phyloP scores from a whole-genome alignment of 2,888 invertebrate genomes.

The Teleiodes luculella region DNA sequence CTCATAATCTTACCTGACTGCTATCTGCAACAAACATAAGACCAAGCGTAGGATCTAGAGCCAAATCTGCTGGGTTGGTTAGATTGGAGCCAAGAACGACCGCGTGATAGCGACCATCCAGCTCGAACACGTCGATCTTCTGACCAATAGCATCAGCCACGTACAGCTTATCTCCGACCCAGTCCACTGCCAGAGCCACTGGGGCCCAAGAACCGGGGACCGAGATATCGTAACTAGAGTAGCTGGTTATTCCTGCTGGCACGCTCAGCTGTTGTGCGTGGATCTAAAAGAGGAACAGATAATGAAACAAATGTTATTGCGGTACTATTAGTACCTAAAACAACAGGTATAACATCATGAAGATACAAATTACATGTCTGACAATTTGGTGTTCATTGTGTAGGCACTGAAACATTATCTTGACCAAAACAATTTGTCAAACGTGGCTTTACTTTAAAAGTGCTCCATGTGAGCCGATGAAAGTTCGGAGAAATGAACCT shows the following conservation, averaged over 20 bases:
- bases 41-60: conserved; percentile 94
- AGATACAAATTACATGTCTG: too few species aligned
- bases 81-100: conserved; percentile 94
- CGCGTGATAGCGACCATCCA: conserved; percentile 91
- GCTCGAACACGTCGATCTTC: conserved; percentile 94
- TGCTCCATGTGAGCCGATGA: too few species aligned
- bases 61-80: conserved; percentile 93
- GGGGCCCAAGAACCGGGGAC: conserved; percentile 93
- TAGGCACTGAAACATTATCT: too few species aligned
- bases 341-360: too few species aligned
- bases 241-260: conserved; percentile 54
- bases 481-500: too few species aligned
- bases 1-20: conserved; percentile 78
- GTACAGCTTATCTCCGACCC: conserved; percentile 97
- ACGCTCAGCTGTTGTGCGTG: conserved; percentile 78
- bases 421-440: too few species aligned
- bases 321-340: too few species aligned
- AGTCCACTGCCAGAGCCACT: conserved; percentile 95
- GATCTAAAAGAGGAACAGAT: conserved; percentile 60
- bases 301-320: not conserved
- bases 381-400: too few species aligned
- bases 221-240: conserved; percentile 81
- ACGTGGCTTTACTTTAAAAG: too few species aligned
- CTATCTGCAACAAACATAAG: conserved; percentile 92
- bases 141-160: conserved; percentile 95